A percentile compares a stretch with the other conserved stretches of the same genome.
phyloP scores from a whole-genome alignment of 2,113 vertebrate species.

The Cyprinodon tularosa region DNA sequence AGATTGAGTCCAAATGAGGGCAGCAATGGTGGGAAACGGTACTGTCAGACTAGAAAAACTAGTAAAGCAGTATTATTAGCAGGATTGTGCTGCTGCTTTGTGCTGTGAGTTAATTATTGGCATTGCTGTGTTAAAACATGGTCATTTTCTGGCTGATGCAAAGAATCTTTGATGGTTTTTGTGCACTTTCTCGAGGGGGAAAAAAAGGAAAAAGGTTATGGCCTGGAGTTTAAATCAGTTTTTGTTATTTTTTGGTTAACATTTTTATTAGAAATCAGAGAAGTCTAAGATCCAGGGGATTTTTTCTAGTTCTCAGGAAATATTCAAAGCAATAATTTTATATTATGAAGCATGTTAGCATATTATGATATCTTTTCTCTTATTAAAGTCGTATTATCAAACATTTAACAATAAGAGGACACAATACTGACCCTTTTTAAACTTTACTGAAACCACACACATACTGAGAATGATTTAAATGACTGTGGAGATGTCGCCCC shows the following conservation, averaged over 20 bases:
- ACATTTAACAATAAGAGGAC: not conserved
- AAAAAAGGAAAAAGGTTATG: slow-evolving; percentile 3
- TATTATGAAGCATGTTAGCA: not conserved
- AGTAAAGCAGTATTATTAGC: slow-evolving; percentile 2
- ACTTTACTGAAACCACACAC: not conserved
- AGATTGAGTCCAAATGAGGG: slow-evolving; percentile 39
- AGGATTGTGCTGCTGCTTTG: not conserved
- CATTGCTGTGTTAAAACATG: slow-evolving; percentile 25
- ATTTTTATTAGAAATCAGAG: slow-evolving; percentile 51
- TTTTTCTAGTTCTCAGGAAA: slow-evolving; percentile 2
- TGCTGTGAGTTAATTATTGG: slow-evolving; percentile 36
- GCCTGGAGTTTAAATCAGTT: slow-evolving; percentile 45
- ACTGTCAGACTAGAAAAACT: slow-evolving; percentile 9
- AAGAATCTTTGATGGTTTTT: slow-evolving; percentile 28
- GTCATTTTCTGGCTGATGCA: slow-evolving; percentile 15
- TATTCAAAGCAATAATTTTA: not conserved
- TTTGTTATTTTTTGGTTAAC: slow-evolving; percentile 12
- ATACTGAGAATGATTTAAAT: not conserved
- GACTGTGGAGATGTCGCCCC: slow-evolving; percentile 18
- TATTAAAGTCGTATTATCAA: not conserved
- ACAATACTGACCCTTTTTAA: not conserved
- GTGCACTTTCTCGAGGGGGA: slow-evolving; percentile 54
- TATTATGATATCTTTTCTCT: not conserved
- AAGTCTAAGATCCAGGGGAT: slow-evolving; percentile 36
- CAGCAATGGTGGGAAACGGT: slow-evolving; percentile 50